Evolutionary conservation across 2,797 vertebrate species (phyloP), one percentile per base, ranked within the genome.

Genomic region (Sebastolobus altivelis): DNA sequence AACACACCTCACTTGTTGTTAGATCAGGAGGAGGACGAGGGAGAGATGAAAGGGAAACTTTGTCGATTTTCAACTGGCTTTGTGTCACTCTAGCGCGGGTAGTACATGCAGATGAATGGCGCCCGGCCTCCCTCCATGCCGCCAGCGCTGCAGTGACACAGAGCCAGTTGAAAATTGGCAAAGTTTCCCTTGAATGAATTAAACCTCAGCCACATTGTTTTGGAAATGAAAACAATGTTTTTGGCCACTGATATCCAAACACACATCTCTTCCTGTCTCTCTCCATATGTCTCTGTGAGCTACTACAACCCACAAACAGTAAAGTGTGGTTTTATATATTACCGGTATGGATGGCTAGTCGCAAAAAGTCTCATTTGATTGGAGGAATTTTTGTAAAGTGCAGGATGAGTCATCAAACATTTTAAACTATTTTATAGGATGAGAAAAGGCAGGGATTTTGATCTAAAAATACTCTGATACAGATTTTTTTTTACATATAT

Each of bases 131-230:
- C 43, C 0, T 46, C 43, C 16, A 46, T 46, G 14, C 14, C 43
- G 6, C 14, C 43, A 46, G 43, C 0, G 0, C 7, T 49, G 46
- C 46, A 49, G 46, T 49, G 46, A 49, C 16, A 49, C 0, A 0
- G 7, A 18, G 46, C 46, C 46, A 20, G 11, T 55, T 25, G 52
- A 12, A 25, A 55, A 55, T 6, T 12, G 5, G 3, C 54, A 25
- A 56, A 27, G 54, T 13, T 56, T 56, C 54, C 54, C 54, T 56
- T 56, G 12, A 27, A 59, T 18, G 8, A 60, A 33, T 0, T 33
- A 60, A 18, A 60, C 46, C 16, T 46, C 43, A 46, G 43, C 43
- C 43, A 52, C 46, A 52, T 52, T 52, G 18, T n/a, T 52, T 52
- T 52, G 46, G 20, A 52, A 52, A 52, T 52, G 46, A 52, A 52